Conservation (phyloP, 2,113 vertebrate species). For the Bettongia penicillata region DNA sequence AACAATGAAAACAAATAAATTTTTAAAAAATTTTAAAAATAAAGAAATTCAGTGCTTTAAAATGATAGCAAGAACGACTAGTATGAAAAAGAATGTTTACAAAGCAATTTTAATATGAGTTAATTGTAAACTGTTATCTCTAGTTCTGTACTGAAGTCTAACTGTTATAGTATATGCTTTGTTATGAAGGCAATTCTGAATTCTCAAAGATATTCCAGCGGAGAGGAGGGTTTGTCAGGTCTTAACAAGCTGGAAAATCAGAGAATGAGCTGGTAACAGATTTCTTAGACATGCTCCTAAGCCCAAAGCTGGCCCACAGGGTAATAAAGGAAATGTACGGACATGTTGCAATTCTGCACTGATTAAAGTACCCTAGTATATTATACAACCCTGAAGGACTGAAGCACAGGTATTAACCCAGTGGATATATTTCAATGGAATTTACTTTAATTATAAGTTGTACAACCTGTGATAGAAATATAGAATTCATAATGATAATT, state of each 20-base stretch:
- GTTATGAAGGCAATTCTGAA: not conserved
- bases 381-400: not conserved
- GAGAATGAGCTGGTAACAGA: not conserved
- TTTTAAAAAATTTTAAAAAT: too few species aligned
- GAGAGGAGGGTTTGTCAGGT: not conserved
- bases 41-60: not conserved
- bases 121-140: not conserved
- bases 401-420: not conserved
- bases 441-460: not conserved
- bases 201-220: not conserved
- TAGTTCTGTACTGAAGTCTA: not conserved
- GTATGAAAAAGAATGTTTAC: not conserved
- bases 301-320: not conserved
- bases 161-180: not conserved
- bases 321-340: not conserved
- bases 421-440: not conserved
- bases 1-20: too few species aligned
- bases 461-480: not conserved
- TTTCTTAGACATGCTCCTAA: not conserved
- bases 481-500: not conserved
- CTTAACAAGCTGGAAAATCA: not conserved
- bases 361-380: not conserved
- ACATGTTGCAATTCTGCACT: not conserved
- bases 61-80: not conserved
- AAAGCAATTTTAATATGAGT: not conserved